These are phyloP conservation scores for Thunnus thynnus DNA, from an alignment of 2,113 vertebrate species.

Conservation along the genomic window DNA sequence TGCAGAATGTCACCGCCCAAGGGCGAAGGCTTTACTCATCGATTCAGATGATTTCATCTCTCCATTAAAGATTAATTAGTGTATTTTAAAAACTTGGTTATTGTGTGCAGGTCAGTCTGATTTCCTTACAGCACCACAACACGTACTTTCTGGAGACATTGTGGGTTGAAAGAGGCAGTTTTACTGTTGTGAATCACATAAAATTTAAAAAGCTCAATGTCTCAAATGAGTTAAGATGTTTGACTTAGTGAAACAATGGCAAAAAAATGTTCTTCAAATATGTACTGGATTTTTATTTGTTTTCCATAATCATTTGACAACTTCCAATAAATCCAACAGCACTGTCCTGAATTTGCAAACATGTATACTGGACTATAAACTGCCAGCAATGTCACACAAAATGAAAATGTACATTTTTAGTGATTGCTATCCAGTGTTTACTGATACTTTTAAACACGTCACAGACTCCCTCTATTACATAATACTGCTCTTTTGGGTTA, in stretches of 20 bases:
- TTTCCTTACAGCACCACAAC: not conserved
- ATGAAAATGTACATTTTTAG: conserved; percentile 76
- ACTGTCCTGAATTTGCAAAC: conserved; percentile 80
- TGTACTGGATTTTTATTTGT: conserved; percentile 80
- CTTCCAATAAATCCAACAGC: conserved; percentile 84
- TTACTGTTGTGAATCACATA: not conserved
- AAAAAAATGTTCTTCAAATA: conserved; percentile 34
- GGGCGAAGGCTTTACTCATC: not conserved
- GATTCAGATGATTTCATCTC: not conserved
- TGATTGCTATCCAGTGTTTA: conserved; percentile 79
- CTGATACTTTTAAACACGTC: conserved; percentile 67
- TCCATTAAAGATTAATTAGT: not conserved
- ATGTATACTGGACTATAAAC: conserved; percentile 79
- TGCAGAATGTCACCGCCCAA: not conserved
- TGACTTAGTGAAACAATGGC: conserved; percentile 5
- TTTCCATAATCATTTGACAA: conserved; percentile 76
- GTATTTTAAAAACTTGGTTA: not conserved
- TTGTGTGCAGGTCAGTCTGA: not conserved
- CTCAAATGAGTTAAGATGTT: not conserved
- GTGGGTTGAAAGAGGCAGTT: not conserved
- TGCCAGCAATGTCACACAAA: conserved; percentile 84
- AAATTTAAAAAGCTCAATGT: conserved; percentile 3
- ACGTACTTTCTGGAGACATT: not conserved
- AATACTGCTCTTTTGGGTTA: conserved; percentile 81
- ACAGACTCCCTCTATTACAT: conserved; percentile 67